A percentile compares a stretch with the other conserved stretches of the same genome.
Evolutionary conservation across 2,797 vertebrate genomes (phyloP).

Genomic region (Megalops cyprinoides): DNA sequence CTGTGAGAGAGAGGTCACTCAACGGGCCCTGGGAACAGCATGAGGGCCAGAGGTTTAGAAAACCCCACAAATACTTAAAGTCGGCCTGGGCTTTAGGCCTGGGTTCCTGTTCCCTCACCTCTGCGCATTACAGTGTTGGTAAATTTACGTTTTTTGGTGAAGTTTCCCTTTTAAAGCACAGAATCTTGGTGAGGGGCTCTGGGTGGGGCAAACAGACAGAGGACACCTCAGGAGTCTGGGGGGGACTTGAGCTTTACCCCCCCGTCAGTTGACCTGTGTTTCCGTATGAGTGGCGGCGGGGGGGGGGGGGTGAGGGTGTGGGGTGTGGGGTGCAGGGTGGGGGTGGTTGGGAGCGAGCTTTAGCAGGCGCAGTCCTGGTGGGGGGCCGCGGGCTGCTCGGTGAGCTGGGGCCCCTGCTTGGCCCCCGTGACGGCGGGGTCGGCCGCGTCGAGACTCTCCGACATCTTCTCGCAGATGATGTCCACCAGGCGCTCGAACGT

Average conservation of each 20-base stretch:
- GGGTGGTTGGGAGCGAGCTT: conserved; percentile 49
- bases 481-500: conserved; percentile 96
- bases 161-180: conserved; percentile 4
- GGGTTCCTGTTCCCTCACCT: neutral
- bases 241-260: no score
- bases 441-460: conserved; percentile 89
- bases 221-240: conserved; percentile 36
- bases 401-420: conserved; percentile 94
- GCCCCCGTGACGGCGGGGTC: conserved; percentile 89
- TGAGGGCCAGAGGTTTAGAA: conserved; percentile 1
- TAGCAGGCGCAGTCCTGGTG: conserved; percentile 96
- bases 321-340: conserved; percentile 36
- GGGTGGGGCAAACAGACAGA: neutral
- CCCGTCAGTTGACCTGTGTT: neutral
- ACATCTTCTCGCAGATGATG: conserved; percentile 99
- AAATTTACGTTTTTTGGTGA: neutral
- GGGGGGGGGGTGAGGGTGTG: conserved; percentile 37
- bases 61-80: neutral
- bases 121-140: neutral
- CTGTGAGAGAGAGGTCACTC: no score
- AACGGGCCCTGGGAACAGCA: neutral
- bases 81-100: neutral
- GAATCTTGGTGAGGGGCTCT: no score
- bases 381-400: conserved; percentile 87
- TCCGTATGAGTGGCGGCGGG: neutral